These are phyloP conservation scores for Drosophila insularis DNA, from an alignment of 1,140 invertebrate genomes.

Conservation along the genomic window DNA sequence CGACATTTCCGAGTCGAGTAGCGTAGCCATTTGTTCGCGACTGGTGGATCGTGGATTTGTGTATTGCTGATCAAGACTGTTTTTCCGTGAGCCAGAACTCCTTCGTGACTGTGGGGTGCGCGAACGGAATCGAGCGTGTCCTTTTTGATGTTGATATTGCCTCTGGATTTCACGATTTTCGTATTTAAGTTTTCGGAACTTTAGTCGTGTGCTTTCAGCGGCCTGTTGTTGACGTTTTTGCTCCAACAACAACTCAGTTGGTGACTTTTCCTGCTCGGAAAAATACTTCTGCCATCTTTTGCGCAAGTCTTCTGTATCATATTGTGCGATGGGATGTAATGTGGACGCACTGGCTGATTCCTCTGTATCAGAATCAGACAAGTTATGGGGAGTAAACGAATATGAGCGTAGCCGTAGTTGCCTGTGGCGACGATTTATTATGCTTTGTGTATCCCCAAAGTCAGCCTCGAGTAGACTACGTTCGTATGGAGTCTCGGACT, in stretches of 20 bases:
- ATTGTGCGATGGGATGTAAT: not conserved
- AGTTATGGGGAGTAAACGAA: not conserved
- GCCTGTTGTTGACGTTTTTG: not conserved
- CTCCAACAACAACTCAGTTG: slow-evolving; percentile 8
- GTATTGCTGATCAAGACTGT: not conserved
- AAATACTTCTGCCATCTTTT: not conserved
- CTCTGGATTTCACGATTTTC: not conserved
- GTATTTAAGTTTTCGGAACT: not conserved
- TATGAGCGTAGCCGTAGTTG: not conserved
- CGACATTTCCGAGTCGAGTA: not conserved
- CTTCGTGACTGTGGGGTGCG: not conserved
- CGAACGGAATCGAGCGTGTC: not conserved
- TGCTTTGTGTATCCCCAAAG: not conserved
- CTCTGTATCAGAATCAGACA: not conserved
- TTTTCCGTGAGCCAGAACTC: not conserved
- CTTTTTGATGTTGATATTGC: not conserved
- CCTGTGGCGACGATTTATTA: not conserved
- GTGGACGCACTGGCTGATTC: too few relatives aligned
- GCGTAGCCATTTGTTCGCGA: not conserved
- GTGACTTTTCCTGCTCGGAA: not conserved
- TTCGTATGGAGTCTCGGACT: not conserved
- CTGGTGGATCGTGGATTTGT: not conserved
- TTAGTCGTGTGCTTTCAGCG: not conserved
- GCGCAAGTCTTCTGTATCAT: not conserved
- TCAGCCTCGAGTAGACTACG: not conserved